Evolutionary conservation across 2,797 vertebrate species (phyloP).

Genomic region (Girardinus metallicus): DNA sequence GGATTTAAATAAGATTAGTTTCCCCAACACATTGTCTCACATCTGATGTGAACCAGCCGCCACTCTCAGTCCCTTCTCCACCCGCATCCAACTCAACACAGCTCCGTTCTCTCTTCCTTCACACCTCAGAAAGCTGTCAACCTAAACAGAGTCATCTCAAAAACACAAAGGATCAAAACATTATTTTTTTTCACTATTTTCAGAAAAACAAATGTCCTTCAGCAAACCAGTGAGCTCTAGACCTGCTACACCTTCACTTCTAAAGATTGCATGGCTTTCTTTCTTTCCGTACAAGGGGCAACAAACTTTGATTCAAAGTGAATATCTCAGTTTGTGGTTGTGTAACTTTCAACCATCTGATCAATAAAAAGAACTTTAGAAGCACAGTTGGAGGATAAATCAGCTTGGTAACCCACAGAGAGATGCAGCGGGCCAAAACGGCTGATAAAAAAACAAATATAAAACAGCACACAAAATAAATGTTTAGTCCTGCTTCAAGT

Average conservation of each 20-base stretch:
- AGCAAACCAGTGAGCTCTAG: not conserved
- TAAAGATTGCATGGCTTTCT: conserved; percentile 5
- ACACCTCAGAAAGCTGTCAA: conserved; percentile 31
- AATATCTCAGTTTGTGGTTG: not conserved
- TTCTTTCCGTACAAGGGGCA: not conserved
- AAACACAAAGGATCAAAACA: conserved; percentile 14
- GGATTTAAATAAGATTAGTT: conserved; percentile 28
- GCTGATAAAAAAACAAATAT: not conserved
- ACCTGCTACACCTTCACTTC: conserved; percentile 22
- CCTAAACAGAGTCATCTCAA: conserved; percentile 20
- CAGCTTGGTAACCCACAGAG: not conserved
- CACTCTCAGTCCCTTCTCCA: conserved; percentile 48
- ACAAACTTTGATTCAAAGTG: conserved; percentile 9
- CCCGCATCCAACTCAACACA: conserved; percentile 17
- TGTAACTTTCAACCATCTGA: not conserved
- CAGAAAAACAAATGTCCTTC: conserved; percentile 60
- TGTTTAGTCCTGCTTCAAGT: not conserved
- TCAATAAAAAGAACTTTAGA: not conserved
- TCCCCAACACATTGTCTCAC: conserved; percentile 56
- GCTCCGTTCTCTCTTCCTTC: conserved; percentile 39
- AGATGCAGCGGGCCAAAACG: not conserved
- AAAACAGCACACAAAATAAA: not conserved
- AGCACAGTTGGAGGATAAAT: not conserved
- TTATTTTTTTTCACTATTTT: conserved; percentile 62
- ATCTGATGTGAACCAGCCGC: conserved; percentile 59